These are phyloP conservation scores for Drosophila maculinotata DNA, from an alignment of 2,888 invertebrate genomes.

Conservation along the genomic window DNA sequence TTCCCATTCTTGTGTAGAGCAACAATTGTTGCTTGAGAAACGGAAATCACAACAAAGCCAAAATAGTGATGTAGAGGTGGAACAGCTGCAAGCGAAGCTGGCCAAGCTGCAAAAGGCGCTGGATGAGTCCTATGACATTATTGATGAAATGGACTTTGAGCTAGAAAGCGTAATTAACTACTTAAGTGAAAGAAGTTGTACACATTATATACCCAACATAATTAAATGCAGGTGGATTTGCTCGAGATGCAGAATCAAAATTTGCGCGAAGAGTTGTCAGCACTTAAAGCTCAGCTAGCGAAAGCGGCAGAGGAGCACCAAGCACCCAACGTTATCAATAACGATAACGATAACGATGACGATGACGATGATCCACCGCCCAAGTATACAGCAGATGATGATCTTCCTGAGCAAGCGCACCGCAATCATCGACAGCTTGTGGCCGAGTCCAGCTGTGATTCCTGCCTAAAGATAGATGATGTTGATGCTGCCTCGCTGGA, in stretches of 20 bases:
- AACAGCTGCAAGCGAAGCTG: conserved; percentile 53
- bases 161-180: conserved; percentile 81
- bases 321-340: too few relatives aligned
- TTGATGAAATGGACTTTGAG: conserved; percentile 84
- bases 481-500: conserved; percentile 74
- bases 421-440: conserved; percentile 45
- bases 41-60: conserved; percentile 44
- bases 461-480: conserved; percentile 62
- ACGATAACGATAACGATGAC: not conserved
- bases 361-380: conserved; percentile 56
- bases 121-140: conserved; percentile 82
- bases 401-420: conserved; percentile 6
- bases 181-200: too few relatives aligned
- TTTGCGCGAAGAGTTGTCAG: conserved; percentile 72
- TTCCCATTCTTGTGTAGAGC: conserved; percentile 45
- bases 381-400: conserved; percentile 45
- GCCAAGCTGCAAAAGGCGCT: conserved; percentile 72
- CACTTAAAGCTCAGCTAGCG: conserved; percentile 53
- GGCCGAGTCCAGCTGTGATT: conserved; percentile 62
- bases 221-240: conserved; percentile 70
- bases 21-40: conserved; percentile 55
- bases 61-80: conserved; percentile 40
- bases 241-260: conserved; percentile 82
- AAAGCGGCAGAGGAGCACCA: not conserved
- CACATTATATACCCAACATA: too few relatives aligned